These are phyloP conservation scores for Psittacula derbiana DNA, from an alignment of 2,797 vertebrate genomes.

Conservation along the genomic window DNA sequence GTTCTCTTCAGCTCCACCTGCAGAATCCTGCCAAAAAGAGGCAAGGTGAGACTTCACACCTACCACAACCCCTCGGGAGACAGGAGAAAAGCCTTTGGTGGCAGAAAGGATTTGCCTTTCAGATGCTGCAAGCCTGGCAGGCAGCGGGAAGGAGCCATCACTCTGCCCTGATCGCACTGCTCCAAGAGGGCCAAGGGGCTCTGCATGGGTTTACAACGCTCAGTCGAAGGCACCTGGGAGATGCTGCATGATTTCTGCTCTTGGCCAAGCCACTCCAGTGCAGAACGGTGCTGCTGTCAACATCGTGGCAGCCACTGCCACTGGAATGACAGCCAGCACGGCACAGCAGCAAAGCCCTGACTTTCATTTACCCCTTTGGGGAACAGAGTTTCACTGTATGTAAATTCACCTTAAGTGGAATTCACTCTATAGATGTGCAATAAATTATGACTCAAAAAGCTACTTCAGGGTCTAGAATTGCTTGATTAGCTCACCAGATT, in stretches of 20 bases:
- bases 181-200: background rate
- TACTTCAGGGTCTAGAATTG: background rate
- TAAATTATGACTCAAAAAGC: background rate
- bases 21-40: constrained; percentile 71
- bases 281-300: fast-evolving
- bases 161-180: fast-evolving
- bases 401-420: background rate
- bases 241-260: background rate
- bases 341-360: background rate
- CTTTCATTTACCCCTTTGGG: background rate
- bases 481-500: background rate
- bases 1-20: constrained; percentile 74
- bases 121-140: background rate
- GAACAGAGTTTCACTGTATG: background rate
- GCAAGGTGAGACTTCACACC: background rate
- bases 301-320: background rate
- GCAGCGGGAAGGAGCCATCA: background rate
- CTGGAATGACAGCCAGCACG: background rate
- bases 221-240: background rate
- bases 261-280: background rate
- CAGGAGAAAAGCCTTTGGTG: background rate
- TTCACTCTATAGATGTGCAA: background rate
- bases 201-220: fast-evolving
- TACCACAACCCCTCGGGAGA: background rate
- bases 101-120: background rate